Base-by-base conservation (phyloP, 2,888 invertebrate genomes). In the Tridacna crocea region DNA sequence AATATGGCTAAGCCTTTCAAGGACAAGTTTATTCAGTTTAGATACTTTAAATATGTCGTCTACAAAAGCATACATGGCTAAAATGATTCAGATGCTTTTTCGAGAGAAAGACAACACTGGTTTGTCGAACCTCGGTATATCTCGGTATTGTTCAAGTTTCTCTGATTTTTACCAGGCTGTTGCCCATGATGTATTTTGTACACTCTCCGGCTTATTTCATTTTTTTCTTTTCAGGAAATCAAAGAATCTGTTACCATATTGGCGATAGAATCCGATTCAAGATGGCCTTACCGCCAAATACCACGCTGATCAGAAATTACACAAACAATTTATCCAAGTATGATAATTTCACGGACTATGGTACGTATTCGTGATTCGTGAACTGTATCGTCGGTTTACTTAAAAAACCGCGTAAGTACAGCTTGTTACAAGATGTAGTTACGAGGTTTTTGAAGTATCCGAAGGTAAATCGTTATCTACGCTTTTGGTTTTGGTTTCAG, bases 321-420 rank as follows among this genome's bases (percentile, higher is more conserved):
- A 46, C 68, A 0, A 22, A 15, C 15, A 68, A 68, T 22, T n/a
- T 13, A 8, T 68, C 68, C 0, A 19, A 47, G n/a, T 47, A 47
- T 17, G 46, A 17, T 8, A 27, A 68, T n/a, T 68, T 68, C 46
- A 6, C 68, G 46, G 68, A 68, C 46, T 68, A 68, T 47, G 68
- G 68, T 68, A 68, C 10, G 68, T 22, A 24, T 4, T 63, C 63
- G 10, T n/a, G 24, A 2, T 15, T 63, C 17, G 63, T 19, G 10
- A 22, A 4, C n/a, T 63, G 17, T 15, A 24, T 4, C n/a, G n/a
- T n/a, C n/a, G n/a, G n/a, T n/a, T n/a, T n/a, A n/a, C n/a, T n/a
- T n/a, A n/a, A n/a, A n/a, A n/a, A n/a, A n/a, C n/a, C n/a, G n/a
- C n/a, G n/a, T n/a, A n/a, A n/a, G n/a, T n/a, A n/a, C n/a, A n/a